These are phyloP conservation scores for Himalopsyche kuldschensis DNA, from an alignment of 2,888 invertebrate species.

Conservation along the genomic window DNA sequence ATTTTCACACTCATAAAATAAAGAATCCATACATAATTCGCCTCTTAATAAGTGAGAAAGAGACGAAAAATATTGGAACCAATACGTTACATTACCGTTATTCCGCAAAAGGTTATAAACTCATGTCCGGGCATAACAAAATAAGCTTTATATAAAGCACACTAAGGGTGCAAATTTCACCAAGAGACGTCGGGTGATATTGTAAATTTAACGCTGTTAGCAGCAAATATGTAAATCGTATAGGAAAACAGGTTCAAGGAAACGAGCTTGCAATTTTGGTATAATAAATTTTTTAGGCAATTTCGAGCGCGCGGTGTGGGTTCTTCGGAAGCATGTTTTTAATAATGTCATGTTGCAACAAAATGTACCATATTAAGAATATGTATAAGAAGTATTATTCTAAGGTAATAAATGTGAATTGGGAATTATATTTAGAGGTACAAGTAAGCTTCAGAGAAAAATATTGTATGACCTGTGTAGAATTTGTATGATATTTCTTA, in stretches of 20 bases:
- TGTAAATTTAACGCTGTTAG: background rate
- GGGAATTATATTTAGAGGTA: too few species aligned
- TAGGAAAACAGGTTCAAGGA: background rate
- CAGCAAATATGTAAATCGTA: background rate
- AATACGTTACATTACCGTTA: background rate
- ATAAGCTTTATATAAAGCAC: background rate
- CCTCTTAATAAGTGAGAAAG: background rate
- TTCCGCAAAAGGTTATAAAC: background rate
- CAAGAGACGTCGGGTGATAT: background rate
- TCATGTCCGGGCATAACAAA: background rate
- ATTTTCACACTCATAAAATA: background rate
- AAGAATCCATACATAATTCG: background rate
- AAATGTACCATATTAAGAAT: background rate
- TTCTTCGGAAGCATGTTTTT: background rate
- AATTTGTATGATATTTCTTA: too few species aligned
- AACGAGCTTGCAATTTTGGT: background rate
- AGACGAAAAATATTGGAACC: background rate
- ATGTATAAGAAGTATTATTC: background rate
- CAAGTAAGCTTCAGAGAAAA: too few species aligned
- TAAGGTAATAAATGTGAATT: background rate
- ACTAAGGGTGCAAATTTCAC: background rate
- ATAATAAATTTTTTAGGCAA: background rate
- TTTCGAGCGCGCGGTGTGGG: background rate
- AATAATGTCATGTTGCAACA: background rate
- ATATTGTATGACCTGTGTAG: too few species aligned